Evolutionary conservation across 2,888 invertebrate genomes (phyloP), one percentile per base, ranked within the genome.

Genomic region (Rotaria socialis): DNA sequence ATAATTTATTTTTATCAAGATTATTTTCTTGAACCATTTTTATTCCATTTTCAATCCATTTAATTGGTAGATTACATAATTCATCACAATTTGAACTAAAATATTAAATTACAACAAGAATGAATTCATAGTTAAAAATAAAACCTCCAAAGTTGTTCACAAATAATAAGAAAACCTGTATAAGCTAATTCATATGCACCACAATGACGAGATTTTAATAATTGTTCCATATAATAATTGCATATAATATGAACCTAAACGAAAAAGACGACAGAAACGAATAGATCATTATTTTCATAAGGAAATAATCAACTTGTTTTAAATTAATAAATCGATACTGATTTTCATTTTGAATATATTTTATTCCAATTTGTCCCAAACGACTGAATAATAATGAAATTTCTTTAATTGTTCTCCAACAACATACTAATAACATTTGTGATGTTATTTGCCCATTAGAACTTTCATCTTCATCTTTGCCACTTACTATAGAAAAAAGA

Each of bases 151-250:
- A 94, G 93, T 90, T 94, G 93, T 0, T 93, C 91, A 88, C 95
- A 94, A 84, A 96, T 92, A 89, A 94, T 93, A 3, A 94, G 93
- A 91, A 97, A 97, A 0, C 96, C 97, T 22, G 95, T 94, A 90
- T 95, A 95, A 0, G 96, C 96, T 91, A 96, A 95, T 90, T 98
- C 97, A 91, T 97, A 97, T n/a, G 97, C 97, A 2, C 98, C 98
- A 87, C 96, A 93, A 91, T 98, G 98, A 90, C 96, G 95, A 0
- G 96, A 95, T 87, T 92, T 92, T 75, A 92, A 90, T 87, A 93
- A 84, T 43, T 85, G 85, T 43, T 84, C 35, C 88, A 90, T 89
- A 85, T 91, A 90, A 88, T 90, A 91, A 7, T 89, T 88, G 3
- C 90, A 90, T 74, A 91, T 90, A 56, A 87, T 85, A 19, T 87